phyloP scores from a whole-genome alignment of 2,797 vertebrate species.

The Microhierax caerulescens region DNA sequence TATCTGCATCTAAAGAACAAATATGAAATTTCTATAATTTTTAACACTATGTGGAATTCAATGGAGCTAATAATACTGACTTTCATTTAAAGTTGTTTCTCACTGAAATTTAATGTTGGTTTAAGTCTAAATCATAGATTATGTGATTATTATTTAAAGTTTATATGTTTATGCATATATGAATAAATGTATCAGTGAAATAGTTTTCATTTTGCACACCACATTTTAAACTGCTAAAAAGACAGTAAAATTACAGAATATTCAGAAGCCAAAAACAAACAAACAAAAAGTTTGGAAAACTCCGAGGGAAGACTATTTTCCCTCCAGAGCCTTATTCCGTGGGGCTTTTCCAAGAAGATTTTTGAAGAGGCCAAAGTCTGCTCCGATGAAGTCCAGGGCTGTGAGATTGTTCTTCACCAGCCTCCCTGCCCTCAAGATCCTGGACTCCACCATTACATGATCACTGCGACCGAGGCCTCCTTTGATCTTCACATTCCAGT shows the following conservation, averaged over 20 bases:
- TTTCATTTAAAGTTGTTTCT: neutral
- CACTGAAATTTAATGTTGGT: neutral
- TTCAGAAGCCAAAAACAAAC: neutral
- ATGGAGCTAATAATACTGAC: neutral
- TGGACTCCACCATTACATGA: neutral
- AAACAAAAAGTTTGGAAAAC: neutral
- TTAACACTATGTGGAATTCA: neutral
- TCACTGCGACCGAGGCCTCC: neutral
- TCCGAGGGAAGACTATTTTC: neutral
- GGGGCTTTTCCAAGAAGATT: neutral
- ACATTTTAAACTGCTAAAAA: neutral
- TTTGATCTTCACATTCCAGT: neutral
- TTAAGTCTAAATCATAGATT: neutral
- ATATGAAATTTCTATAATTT: neutral
- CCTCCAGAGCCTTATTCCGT: neutral
- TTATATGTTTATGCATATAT: neutral
- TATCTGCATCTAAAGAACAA: neutral
- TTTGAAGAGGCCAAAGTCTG: neutral
- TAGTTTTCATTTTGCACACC: neutral
- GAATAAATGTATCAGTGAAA: neutral
- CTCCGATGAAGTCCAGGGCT: neutral
- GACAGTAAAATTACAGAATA: neutral
- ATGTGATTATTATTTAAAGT: neutral
- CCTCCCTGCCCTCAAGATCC: neutral
- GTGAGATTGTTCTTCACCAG: neutral